Evolutionary conservation across 2,888 invertebrate species (phyloP).

Genomic region (Flexamia atlantica): DNA sequence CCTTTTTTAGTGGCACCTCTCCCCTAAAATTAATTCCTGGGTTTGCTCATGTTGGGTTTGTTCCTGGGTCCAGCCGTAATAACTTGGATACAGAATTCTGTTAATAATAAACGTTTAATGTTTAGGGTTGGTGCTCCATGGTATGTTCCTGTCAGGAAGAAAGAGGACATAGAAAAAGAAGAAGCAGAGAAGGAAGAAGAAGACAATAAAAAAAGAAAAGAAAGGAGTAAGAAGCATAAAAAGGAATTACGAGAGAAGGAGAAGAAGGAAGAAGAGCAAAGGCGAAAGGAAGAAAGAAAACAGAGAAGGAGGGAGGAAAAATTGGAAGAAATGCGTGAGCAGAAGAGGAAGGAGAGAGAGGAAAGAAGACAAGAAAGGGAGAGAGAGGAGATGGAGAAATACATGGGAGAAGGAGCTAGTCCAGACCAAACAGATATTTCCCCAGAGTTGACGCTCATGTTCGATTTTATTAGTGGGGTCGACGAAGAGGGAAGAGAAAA

Average conservation of each 20-base stretch:
- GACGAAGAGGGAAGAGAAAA: conserved; percentile 30
- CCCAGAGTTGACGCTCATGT: conserved; percentile 39
- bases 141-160: conserved; percentile 31
- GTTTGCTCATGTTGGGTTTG: too few species aligned
- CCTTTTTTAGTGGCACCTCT: too few species aligned
- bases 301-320: neutral
- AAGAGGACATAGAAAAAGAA: conserved; percentile 46
- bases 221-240: conserved; percentile 24
- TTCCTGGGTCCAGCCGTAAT: too few species aligned
- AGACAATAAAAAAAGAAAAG: conserved; percentile 34
- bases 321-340: neutral
- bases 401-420: conserved; percentile 15
- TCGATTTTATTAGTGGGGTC: conserved; percentile 20
- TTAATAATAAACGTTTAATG: neutral
- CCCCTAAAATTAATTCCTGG: too few species aligned
- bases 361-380: neutral
- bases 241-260: conserved; percentile 29
- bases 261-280: conserved; percentile 12
- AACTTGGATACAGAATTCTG: too few species aligned
- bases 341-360: conserved; percentile 24
- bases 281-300: neutral
- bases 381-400: conserved; percentile 18
- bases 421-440: conserved; percentile 22
- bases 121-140: conserved; percentile 35
- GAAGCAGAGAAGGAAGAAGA: conserved; percentile 23